phyloP scores from a whole-genome alignment of 2,113 vertebrate species.

The Pseudorectes ferrugineus region DNA sequence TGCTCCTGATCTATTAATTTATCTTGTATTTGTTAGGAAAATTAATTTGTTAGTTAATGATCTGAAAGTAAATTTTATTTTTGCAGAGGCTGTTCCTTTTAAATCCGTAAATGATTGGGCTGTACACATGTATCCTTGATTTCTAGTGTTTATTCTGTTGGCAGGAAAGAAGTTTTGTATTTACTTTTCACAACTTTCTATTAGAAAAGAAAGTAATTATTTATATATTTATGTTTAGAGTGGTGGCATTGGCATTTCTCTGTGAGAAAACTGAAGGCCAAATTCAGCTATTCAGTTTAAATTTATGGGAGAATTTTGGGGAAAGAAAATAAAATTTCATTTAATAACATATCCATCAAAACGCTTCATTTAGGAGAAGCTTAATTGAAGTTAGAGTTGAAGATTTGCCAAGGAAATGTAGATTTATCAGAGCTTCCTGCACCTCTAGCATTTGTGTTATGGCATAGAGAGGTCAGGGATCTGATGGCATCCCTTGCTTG shows the following conservation, averaged over 20 bases:
- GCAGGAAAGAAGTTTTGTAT: conserved; percentile 4
- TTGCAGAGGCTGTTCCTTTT: conserved; percentile 71
- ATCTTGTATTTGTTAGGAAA: not conserved
- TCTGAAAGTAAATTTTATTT: conserved; percentile 54
- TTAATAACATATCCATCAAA: not conserved
- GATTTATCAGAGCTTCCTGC: not conserved
- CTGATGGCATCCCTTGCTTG: not conserved
- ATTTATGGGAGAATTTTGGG: not conserved
- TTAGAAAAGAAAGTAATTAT: not conserved
- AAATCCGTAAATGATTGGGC: conserved; percentile 69
- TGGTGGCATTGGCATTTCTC: not conserved
- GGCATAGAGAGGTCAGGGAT: not conserved
- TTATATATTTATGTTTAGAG: not conserved
- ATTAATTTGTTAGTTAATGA: not conserved
- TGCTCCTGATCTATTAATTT: not conserved
- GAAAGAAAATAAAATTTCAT: not conserved
- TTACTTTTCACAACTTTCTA: not conserved
- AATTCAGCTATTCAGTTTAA: not conserved
- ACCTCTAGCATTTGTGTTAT: not conserved
- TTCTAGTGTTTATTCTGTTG: not conserved
- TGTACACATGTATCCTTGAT: conserved; percentile 74
- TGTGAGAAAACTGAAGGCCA: not conserved
- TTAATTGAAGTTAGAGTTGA: not conserved
- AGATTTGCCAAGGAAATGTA: not conserved
- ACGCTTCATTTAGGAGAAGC: not conserved